phyloP scores from a whole-genome alignment of 2,113 vertebrate genomes.

The Pterocles gutturalis region DNA sequence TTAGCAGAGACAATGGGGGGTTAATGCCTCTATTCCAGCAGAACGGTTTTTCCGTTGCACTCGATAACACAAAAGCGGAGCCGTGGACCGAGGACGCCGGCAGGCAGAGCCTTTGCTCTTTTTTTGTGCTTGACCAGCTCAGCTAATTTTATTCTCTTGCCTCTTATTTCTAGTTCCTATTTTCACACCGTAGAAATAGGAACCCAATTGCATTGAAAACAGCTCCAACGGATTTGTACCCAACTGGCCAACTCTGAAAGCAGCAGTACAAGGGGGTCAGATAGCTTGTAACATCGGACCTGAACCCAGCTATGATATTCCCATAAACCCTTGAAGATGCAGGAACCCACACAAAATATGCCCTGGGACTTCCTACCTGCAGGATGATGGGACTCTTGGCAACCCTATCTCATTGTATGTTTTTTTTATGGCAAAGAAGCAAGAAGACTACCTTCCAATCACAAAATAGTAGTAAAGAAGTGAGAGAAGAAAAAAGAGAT shows the following conservation, averaged over 20 bases:
- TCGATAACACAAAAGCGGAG: background rate
- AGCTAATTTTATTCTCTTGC: background rate
- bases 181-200: background rate
- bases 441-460: background rate
- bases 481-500: background rate
- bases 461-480: background rate
- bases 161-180: background rate
- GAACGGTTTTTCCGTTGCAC: background rate
- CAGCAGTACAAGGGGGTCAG: rapidly evolving
- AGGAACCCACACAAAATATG: background rate
- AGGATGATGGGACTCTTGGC: background rate
- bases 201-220: background rate
- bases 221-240: background rate
- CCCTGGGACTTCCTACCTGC: background rate
- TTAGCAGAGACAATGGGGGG: too few species aligned
- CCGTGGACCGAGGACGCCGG: rapidly evolving
- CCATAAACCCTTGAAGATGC: background rate
- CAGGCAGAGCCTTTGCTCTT: background rate
- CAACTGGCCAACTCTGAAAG: background rate
- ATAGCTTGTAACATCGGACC: rapidly evolving
- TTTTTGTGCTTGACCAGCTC: background rate
- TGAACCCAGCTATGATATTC: background rate
- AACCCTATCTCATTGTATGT: background rate
- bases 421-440: background rate
- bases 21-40: background rate